phyloP scores from a whole-genome alignment of 1,140 invertebrate genomes.

The Drosophila pallidifrons region DNA sequence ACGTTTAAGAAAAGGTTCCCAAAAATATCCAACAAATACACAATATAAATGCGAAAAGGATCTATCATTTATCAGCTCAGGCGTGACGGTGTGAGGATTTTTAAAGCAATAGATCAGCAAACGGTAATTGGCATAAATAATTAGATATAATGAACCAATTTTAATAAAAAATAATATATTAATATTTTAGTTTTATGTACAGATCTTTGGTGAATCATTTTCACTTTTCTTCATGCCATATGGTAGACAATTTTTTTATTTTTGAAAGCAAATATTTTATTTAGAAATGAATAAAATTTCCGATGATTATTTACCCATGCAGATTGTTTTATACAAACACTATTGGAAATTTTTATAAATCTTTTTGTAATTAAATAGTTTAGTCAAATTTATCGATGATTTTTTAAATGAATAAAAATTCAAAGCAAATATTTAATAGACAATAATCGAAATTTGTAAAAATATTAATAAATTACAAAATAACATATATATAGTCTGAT shows the following conservation, averaged over 20 bases:
- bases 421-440: too few species aligned
- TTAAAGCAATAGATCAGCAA: not conserved
- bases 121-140: not conserved
- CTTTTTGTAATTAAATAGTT: too few species aligned
- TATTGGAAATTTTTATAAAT: too few species aligned
- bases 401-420: too few species aligned
- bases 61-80: not conserved
- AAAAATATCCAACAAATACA: constrained; percentile 19
- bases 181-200: not conserved
- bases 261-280: not conserved
- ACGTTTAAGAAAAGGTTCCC: not conserved
- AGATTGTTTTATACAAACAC: too few species aligned
- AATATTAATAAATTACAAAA: too few species aligned
- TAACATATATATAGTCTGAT: too few species aligned
- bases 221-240: not conserved
- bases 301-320: too few species aligned
- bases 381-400: too few species aligned
- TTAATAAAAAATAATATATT: not conserved
- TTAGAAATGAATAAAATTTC: too few species aligned
- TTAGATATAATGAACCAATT: not conserved
- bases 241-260: not conserved
- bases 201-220: not conserved
- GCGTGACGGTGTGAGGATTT: not conserved
- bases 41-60: not conserved
- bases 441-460: too few species aligned